Evolutionary conservation across 2,797 vertebrate genomes (phyloP).

Genomic region (Channallabes apus): DNA sequence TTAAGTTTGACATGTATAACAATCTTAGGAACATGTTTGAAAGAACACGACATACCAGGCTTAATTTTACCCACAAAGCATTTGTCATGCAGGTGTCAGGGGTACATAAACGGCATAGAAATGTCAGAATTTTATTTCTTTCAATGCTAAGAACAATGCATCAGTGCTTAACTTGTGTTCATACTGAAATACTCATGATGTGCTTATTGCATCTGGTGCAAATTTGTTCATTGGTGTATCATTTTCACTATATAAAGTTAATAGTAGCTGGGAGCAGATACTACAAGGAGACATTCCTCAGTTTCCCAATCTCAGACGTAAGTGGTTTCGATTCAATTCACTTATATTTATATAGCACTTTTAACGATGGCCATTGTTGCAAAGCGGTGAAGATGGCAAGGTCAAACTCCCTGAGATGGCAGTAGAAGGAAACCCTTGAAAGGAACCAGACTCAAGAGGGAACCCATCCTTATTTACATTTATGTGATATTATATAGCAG

Average conservation of each 20-base stretch:
- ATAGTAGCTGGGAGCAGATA: background rate
- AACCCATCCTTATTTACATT: too few relatives aligned
- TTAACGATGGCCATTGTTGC: too few relatives aligned
- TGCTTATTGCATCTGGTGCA: too few relatives aligned
- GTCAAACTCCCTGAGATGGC: too few relatives aligned
- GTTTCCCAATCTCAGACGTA: background rate
- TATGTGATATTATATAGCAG: too few relatives aligned
- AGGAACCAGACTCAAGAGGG: too few relatives aligned
- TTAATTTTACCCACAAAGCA: background rate
- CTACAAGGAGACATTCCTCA: background rate
- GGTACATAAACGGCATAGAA: background rate
- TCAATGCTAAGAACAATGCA: background rate
- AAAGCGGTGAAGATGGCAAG: too few relatives aligned
- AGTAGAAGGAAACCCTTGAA: too few relatives aligned
- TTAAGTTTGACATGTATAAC: background rate
- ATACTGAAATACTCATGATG: background rate
- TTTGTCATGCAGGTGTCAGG: background rate
- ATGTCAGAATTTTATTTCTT: background rate
- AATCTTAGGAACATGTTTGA: background rate
- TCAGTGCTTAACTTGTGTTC: too few relatives aligned
- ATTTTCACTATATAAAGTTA: background rate
- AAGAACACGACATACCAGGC: too few relatives aligned
- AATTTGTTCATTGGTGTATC: background rate
- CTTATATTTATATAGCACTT: too few relatives aligned
- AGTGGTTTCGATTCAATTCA: background rate